phyloP scores from a whole-genome alignment of 2,797 vertebrate species.

The Silurus aristotelis region DNA sequence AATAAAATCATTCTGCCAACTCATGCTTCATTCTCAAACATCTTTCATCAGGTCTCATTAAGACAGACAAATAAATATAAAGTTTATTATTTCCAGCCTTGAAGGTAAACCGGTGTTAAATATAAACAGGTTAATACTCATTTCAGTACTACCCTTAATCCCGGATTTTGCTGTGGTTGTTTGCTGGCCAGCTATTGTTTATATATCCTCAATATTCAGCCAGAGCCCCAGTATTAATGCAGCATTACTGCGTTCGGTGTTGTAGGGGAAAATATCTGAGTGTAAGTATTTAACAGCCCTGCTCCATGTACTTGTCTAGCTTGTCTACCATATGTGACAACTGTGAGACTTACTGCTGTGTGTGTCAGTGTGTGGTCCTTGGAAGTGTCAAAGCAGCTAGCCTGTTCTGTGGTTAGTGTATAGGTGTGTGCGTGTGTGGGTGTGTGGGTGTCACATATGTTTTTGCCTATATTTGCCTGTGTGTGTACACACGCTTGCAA shows the following conservation, averaged over 20 bases:
- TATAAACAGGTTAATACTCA: neutral
- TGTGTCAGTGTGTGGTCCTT: conserved; percentile 72
- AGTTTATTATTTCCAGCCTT: neutral
- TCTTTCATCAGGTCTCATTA: neutral
- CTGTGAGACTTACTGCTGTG: conserved; percentile 47
- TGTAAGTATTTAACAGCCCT: conserved; percentile 41
- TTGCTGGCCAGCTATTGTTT: neutral
- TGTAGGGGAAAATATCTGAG: conserved; percentile 14
- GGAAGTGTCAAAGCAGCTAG: conserved; percentile 67
- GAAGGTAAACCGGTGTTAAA: neutral
- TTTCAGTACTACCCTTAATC: neutral
- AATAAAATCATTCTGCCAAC: neutral
- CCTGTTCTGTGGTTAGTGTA: conserved; percentile 69
- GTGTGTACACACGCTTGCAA: conserved; percentile 48
- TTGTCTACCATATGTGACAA: conserved; percentile 68
- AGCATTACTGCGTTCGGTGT: neutral
- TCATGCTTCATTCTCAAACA: neutral
- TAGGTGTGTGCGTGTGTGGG: conserved; percentile 52
- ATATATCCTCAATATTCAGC: conserved; percentile 13
- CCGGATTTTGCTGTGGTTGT: conserved; percentile 3
- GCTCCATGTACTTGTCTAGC: conserved; percentile 62
- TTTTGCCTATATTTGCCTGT: conserved; percentile 53
- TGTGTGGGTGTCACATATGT: conserved; percentile 50
- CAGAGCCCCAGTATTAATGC: neutral
- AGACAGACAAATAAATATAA: neutral